Evolutionary conservation across 2,888 invertebrate genomes (phyloP), one percentile per base, ranked within the genome.

Genomic region (Coelinius sp.): DNA sequence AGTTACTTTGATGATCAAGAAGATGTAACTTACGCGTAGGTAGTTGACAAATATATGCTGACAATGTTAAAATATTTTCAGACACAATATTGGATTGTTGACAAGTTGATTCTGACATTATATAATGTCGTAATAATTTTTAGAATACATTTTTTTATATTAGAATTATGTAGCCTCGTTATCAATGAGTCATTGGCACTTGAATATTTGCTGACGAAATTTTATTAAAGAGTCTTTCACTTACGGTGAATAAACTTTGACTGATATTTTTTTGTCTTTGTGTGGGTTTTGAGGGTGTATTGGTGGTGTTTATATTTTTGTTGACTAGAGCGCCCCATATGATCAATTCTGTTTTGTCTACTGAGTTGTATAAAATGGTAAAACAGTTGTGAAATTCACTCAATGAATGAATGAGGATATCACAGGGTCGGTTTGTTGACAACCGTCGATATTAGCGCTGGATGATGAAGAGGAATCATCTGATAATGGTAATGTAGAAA

Each of bases 41-140:
- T 31, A 22, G 46, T 46, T 66, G 25, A 49, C 35, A n/a, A 56
- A 68, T 12, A 20, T 65, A 70, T 56, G 38, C 35, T 38, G 35
- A 12, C 14, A 35, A 31, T 20, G 20, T 59, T n/a, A 17, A 75
- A 71, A 69, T 73, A 71, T 66, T 74, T 66, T 68, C 67, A 72
- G 75, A 73, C 75, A 75, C 68, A 74, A 74, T 68, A 71, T 41
- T 46, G 62, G 49, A 59, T 68, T 68, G 62, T 66, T 65, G 70
- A 73, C 69, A 52, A 56, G 44, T 65, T 46, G 25, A 70, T 68
- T 5, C 46, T 70, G 44, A 71, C 70, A 77, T 76, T 77, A 77
- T 53, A 66, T 74, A 77, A 77, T 20, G 46, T 6, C 6, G 41
- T 41, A 5, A 41, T 41, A 41, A n/a, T n/a, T 41, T 4, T 41